Percentiles rank a stretch among this genome's conserved stretches.
phyloP scores from a whole-genome alignment of 64 coral and sea anemone genomes.

The Platygyra sinensis region DNA sequence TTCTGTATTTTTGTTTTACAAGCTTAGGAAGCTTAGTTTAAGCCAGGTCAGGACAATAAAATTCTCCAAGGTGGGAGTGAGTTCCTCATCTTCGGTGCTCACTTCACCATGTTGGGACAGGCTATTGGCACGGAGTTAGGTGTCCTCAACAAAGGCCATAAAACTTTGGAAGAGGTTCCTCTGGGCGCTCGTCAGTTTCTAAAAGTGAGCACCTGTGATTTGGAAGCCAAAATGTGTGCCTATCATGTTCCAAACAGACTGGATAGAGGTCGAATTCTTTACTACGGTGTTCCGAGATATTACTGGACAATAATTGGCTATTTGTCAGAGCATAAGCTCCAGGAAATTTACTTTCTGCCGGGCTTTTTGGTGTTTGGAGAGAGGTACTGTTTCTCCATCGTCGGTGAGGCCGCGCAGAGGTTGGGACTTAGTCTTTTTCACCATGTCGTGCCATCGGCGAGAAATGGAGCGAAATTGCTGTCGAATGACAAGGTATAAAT shows the following conservation, averaged over 20 bases:
- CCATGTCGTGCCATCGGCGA: conserved; percentile 1
- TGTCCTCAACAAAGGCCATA: conserved; percentile 52
- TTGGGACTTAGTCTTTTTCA: conserved; percentile 44
- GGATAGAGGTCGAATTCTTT: conserved; percentile 21
- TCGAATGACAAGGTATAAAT: conserved; percentile 23
- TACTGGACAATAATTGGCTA: background rate
- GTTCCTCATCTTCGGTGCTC: conserved; percentile 10
- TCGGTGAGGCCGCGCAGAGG: background rate
- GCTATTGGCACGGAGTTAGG: conserved; percentile 16
- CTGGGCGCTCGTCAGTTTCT: conserved; percentile 24
- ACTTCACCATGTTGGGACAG: conserved; percentile 27
- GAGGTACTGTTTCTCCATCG: background rate
- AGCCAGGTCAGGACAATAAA: conserved; percentile 10
- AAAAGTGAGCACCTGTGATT: conserved; percentile 50
- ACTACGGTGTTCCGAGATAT: conserved; percentile 16
- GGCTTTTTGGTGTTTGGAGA: background rate
- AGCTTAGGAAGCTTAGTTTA: conserved; percentile 1
- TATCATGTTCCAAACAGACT: conserved; percentile 26
- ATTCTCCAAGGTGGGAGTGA: conserved; percentile 15
- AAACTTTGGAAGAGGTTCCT: conserved; percentile 49
- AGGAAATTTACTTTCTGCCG: conserved; percentile 37
- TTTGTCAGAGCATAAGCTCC: conserved; percentile 20
- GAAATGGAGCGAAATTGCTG: conserved; percentile 45
- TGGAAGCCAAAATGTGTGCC: conserved; percentile 45
- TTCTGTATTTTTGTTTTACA: conserved; percentile 28